phyloP scores from a whole-genome alignment of 2,888 invertebrate genomes.

The Macroteleia sp. region DNA sequence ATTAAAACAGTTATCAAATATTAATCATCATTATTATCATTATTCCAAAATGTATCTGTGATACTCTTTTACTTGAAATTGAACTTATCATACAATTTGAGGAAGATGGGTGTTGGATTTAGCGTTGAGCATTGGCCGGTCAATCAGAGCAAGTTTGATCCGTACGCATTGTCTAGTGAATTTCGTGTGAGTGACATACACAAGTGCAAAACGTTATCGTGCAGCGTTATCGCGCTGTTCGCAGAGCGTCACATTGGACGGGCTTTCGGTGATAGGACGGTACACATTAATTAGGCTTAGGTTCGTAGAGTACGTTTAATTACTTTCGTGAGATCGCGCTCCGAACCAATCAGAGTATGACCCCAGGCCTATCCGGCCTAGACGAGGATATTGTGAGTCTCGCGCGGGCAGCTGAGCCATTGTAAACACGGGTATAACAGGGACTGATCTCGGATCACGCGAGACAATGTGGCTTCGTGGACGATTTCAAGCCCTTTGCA shows the following conservation, averaged over 20 bases:
- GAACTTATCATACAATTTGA: conserved; percentile 34
- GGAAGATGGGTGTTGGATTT: conserved; percentile 13
- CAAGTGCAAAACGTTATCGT: conserved; percentile 66
- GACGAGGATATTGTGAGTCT: conserved; percentile 76
- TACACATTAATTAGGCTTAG: conserved; percentile 82
- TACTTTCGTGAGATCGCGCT: conserved; percentile 81
- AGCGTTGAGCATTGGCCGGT: conserved; percentile 41
- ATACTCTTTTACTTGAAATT: conserved; percentile 11
- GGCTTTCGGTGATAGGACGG: conserved; percentile 72
- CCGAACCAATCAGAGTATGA: conserved; percentile 66
- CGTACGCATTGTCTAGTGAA: conserved; percentile 53
- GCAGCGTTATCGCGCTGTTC: conserved; percentile 69
- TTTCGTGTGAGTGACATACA: conserved; percentile 61
- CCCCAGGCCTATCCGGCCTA: conserved; percentile 35
- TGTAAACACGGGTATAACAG: conserved; percentile 82
- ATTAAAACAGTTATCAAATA: too few relatives aligned
- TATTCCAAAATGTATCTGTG: too few relatives aligned
- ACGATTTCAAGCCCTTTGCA: conserved; percentile 56
- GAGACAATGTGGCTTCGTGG: conserved; percentile 34
- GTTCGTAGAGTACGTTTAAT: conserved; percentile 80
- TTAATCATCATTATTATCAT: too few relatives aligned
- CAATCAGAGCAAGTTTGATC: conserved; percentile 63
- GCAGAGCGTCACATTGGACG: conserved; percentile 68
- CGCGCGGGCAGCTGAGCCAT: conserved; percentile 79
- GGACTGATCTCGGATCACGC: conserved; percentile 73